Evolutionary conservation across 2,113 vertebrate species (phyloP), one percentile per base, ranked within the genome.

Genomic region (Procavia capensis): DNA sequence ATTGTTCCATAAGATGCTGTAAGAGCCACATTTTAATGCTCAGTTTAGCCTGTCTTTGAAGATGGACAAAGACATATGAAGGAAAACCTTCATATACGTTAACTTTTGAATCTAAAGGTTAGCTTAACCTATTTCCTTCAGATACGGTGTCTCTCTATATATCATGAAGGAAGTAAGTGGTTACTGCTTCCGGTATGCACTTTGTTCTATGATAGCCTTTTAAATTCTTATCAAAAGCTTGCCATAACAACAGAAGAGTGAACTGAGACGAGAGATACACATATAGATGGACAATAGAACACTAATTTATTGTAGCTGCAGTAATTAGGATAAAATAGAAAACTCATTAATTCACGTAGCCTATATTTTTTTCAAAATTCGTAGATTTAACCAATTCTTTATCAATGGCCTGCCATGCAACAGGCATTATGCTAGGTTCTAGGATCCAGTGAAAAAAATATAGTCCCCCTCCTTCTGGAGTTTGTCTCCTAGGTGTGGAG

Each of bases 251-350:
- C 54, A 88, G 39, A 66, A 81, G 19, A 57, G 57, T 79, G 91
- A n/a, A n/a, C 9, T 78, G 68, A 82, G 22, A 87, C 93, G 81
- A 11, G 75, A 97, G 61, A 93, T 45, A 29, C 57, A 13, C n/a
- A 22, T 80, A 61, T 11, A 66, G 36, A 79, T 83, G 7, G 88
- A 61, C 5, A 85, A 43, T 11, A 84, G 9, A 20, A 74, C 10
- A 92, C 66, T 50, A 66, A 63, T 79, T 47, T 81, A 50, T 79
- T 94, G 20, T 66, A 91, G 10, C 39, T 47, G 45, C 10, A 94
- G 75, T 9, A 64, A 93, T 64, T n/a, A 87, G 92, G 72, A n/a
- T 47, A 81, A 84, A 93, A 76, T n/a, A 70, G 63, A 90, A 85
- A 43, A 82, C 72, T 39, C 41, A 83, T 80, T 96, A 43, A 9